Evolutionary conservation across 1,140 invertebrate genomes (phyloP).

Genomic region (Dreissena rostriformis): DNA sequence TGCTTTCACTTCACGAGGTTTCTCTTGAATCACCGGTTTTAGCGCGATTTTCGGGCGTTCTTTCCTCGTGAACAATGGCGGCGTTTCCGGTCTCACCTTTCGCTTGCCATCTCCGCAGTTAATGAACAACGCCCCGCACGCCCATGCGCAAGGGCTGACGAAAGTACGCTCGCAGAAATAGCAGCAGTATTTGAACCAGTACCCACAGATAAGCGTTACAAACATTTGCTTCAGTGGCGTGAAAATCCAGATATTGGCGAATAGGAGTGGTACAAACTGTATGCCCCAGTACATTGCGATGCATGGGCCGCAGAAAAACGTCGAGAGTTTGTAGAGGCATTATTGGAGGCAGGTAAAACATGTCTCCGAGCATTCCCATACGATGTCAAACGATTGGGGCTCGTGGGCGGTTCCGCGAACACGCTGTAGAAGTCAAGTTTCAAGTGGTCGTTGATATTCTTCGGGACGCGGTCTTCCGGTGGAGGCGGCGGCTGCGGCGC

Average conservation of each 20-base stretch:
- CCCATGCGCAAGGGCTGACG: conserved; percentile 5
- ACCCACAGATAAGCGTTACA: background rate
- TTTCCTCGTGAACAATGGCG: conserved; percentile 8
- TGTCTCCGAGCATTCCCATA: conserved; percentile 51
- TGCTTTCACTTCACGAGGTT: conserved; percentile 6
- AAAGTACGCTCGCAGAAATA: conserved; percentile 9
- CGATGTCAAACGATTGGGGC: conserved; percentile 31
- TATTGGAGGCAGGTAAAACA: conserved; percentile 28
- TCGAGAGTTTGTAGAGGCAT: conserved; percentile 11
- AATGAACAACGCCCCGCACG: conserved; percentile 32
- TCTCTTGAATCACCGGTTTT: conserved; percentile 7
- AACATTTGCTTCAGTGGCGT: conserved; percentile 9
- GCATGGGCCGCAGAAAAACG: conserved; percentile 35
- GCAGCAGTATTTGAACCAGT: conserved; percentile 15
- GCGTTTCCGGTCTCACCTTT: conserved; percentile 6
- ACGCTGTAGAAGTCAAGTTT: conserved; percentile 17
- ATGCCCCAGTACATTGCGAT: conserved; percentile 26
- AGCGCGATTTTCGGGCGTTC: background rate
- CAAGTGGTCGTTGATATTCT: conserved; percentile 39
- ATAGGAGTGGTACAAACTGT: conserved; percentile 19
- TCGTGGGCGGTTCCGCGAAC: conserved; percentile 16
- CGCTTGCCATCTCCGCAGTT: conserved; percentile 11
- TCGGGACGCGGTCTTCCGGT: conserved; percentile 28
- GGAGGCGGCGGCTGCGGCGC: background rate
- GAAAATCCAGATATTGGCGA: conserved; percentile 17